Evolutionary conservation across 2,888 invertebrate species (phyloP).

Genomic region (Eupithecia insigniata): DNA sequence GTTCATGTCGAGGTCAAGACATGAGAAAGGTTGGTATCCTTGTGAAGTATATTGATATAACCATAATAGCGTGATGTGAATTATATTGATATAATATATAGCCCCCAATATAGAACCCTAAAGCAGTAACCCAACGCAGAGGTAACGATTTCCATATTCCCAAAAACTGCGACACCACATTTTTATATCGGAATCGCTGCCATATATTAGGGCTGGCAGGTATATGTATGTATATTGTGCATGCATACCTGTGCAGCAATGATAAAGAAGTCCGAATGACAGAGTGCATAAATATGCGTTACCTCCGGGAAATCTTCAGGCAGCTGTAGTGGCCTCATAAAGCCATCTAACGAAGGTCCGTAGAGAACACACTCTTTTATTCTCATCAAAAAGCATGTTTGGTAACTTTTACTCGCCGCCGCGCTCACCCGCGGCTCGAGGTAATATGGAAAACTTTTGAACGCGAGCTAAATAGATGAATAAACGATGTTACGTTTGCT

Average conservation of each 20-base stretch:
- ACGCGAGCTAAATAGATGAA: background rate
- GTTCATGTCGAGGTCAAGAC: background rate
- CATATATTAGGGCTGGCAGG: background rate
- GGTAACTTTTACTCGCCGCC: conserved; percentile 31
- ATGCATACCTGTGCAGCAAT: background rate
- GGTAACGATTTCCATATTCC: background rate
- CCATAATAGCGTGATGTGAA: no score
- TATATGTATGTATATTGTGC: background rate
- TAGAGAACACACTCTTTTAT: conserved; percentile 44
- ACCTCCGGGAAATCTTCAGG: conserved; percentile 77
- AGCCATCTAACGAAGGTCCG: conserved; percentile 69
- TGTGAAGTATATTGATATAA: background rate
- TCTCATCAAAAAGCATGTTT: conserved; percentile 28
- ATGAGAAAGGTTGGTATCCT: background rate
- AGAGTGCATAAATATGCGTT: conserved; percentile 75
- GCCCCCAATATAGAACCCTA: no score
- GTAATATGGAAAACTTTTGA: conserved; percentile 9
- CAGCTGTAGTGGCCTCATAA: conserved; percentile 69
- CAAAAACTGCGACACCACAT: background rate
- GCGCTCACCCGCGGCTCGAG: conserved; percentile 2
- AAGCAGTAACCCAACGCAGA: background rate
- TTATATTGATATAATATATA: no score
- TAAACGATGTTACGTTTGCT: background rate
- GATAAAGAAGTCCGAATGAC: conserved; percentile 68
- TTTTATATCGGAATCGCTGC: background rate